Conservation (phyloP, 1,140 invertebrate genomes). For the Anoplolepis gracilipes region DNA sequence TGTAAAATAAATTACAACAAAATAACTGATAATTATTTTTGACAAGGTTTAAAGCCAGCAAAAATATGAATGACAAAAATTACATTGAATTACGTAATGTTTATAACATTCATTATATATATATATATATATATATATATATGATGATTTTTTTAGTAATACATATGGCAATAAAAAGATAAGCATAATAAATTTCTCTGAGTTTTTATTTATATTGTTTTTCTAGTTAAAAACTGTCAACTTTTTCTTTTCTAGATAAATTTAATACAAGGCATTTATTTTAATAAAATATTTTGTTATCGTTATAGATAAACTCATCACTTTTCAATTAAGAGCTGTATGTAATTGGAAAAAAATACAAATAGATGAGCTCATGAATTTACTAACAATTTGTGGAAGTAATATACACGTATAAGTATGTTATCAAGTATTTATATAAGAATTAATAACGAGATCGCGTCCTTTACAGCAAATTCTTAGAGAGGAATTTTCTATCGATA, state of each 20-base stretch:
- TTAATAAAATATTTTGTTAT: background rate
- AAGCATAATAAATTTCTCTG: no score
- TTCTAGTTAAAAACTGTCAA: no score
- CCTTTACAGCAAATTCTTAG: background rate
- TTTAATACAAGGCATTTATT: background rate
- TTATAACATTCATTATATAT: no score
- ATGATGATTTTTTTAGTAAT: no score
- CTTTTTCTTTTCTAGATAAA: no score
- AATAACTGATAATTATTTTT: constrained; percentile 25
- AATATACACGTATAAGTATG: no score
- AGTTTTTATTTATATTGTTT: background rate
- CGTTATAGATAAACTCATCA: background rate
- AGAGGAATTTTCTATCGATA: background rate
- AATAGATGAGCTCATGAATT: background rate
- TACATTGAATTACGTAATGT: background rate
- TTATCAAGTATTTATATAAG: no score
- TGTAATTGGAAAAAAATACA: background rate
- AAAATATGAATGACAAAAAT: background rate
- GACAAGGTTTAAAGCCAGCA: background rate
- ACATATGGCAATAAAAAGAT: no score
- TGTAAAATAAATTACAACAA: background rate
- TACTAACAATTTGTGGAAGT: background rate
- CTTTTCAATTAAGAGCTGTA: background rate
- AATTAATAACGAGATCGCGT: background rate
- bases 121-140: no score